Conservation (phyloP, 2,797 vertebrate genomes). For the Platyrinchus mystaceus region DNA sequence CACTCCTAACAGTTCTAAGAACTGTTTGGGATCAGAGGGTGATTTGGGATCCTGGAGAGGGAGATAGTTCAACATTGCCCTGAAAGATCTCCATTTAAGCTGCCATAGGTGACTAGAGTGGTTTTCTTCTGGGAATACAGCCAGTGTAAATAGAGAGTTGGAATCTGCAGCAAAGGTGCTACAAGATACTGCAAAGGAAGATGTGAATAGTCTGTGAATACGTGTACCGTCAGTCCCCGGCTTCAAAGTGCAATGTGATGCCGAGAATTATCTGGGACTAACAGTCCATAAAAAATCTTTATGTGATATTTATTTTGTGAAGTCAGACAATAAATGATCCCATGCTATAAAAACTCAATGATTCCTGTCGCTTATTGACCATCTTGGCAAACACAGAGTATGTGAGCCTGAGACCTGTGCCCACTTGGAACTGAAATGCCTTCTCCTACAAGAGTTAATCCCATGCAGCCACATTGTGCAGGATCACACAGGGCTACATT, state of each 20-base stretch:
- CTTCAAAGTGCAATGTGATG: background rate
- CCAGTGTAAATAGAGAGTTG: background rate
- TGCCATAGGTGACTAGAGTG: background rate
- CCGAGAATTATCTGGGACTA: background rate
- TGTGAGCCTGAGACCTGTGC: background rate
- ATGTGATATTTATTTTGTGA: background rate
- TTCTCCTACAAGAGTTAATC: background rate
- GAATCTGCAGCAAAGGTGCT: background rate
- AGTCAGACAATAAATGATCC: background rate
- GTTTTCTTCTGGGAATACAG: constrained; percentile 37
- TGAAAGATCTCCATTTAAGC: constrained; percentile 7
- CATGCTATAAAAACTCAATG: accelerated
- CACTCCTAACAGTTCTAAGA: background rate
- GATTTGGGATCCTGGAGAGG: background rate
- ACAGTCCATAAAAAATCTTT: background rate
- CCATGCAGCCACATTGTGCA: background rate
- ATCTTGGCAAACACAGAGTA: background rate
- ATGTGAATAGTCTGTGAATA: background rate
- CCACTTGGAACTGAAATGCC: background rate
- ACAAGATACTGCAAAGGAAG: background rate
- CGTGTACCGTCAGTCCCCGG: background rate
- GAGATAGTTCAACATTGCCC: background rate
- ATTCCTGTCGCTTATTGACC: background rate
- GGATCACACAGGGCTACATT: background rate
- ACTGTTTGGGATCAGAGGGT: background rate